These are phyloP conservation scores for Caenorhabditis afra DNA, from an alignment of 2,888 invertebrate genomes.

Conservation along the genomic window DNA sequence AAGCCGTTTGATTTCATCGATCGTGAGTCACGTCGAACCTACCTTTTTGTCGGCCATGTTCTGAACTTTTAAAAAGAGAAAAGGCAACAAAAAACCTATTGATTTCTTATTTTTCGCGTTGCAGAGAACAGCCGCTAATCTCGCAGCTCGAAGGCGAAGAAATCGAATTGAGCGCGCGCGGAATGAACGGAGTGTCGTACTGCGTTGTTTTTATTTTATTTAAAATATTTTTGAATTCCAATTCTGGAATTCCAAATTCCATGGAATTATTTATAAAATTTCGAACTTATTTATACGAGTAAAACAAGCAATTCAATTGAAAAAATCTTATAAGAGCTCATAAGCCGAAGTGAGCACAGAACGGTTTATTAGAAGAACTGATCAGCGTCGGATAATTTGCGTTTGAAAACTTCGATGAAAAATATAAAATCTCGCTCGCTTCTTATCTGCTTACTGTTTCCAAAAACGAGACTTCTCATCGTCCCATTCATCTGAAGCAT, in stretches of 20 bases:
- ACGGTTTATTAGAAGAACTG: too few species aligned
- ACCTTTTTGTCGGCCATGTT: conserved; percentile 51
- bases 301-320: too few species aligned
- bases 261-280: too few species aligned
- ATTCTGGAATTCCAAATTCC: too few species aligned
- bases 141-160: neutral
- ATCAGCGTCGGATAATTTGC: too few species aligned
- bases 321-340: too few species aligned
- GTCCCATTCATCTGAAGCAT: conserved; percentile 3
- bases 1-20: conserved; percentile 7
- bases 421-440: too few species aligned
- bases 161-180: neutral
- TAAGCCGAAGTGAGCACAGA: too few species aligned
- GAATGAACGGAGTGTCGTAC: conserved; percentile 31
- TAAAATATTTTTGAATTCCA: too few species aligned
- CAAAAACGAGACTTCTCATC: neutral
- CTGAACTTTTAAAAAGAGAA: conserved; percentile 32
- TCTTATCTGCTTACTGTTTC: neutral
- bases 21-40: conserved; percentile 25
- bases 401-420: too few species aligned
- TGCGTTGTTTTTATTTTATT: neutral
- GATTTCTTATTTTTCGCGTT: conserved; percentile 7
- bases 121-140: neutral
- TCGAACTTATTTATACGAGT: too few species aligned
- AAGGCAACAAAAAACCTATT: conserved; percentile 16